Evolutionary conservation across 2,797 vertebrate species (phyloP).

Genomic region (Lithobates sylvaticus): DNA sequence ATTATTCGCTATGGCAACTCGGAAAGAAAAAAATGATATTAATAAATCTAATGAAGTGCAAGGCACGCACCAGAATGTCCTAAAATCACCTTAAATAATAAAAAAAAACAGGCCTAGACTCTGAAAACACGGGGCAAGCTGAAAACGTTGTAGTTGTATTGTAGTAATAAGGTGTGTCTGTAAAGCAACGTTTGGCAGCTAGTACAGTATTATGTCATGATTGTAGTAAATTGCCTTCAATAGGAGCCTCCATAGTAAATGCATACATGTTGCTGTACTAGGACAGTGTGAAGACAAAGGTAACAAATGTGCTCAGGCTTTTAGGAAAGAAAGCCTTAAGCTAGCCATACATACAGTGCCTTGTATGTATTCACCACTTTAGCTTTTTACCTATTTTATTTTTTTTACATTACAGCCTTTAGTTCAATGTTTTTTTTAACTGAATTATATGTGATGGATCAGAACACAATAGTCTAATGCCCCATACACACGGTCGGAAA

Average conservation of each 20-base stretch:
- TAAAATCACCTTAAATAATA: slow-evolving; percentile 18
- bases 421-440: no score
- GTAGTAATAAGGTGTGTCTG: slow-evolving; percentile 5
- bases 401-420: no score
- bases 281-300: no score
- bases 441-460: no score
- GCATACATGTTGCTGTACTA: not conserved
- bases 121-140: not conserved
- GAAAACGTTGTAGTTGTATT: not conserved
- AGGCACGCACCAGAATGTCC: slow-evolving; percentile 19
- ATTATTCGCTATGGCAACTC: slow-evolving; percentile 38
- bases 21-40: slow-evolving; percentile 27
- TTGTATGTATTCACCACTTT: no score
- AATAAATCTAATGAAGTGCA: slow-evolving; percentile 28
- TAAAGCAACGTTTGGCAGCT: not conserved
- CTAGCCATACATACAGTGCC: no score
- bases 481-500: no score
- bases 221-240: not conserved
- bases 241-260: not conserved
- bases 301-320: no score
- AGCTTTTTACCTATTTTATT: no score
- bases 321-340: no score
- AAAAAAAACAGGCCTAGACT: not conserved
- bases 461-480: no score
- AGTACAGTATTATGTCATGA: not conserved